Conservation (phyloP, 1,140 invertebrate genomes). For the Holcopasites calliopsidis region DNA sequence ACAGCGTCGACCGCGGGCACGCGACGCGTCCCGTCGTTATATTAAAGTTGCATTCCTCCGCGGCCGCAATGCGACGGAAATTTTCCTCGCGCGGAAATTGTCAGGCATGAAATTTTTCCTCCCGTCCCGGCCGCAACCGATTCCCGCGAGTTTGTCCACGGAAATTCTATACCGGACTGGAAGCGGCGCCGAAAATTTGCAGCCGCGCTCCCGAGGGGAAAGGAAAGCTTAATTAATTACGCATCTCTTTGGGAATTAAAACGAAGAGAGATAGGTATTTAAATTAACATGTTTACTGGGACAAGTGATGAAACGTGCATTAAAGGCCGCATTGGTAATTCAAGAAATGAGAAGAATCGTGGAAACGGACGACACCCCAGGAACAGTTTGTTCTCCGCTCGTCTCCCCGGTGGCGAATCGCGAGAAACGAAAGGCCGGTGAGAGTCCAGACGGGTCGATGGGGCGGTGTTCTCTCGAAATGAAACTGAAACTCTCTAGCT, state of each 20-base stretch:
- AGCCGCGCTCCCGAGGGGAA: no score
- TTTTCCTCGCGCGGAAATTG: slow-evolving; percentile 6
- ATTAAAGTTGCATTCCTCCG: slow-evolving; percentile 38
- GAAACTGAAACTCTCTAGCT: slow-evolving; percentile 27
- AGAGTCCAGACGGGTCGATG: slow-evolving; percentile 23
- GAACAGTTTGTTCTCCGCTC: background rate
- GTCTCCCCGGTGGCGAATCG: background rate
- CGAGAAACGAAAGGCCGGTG: slow-evolving; percentile 7
- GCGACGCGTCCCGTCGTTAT: slow-evolving; percentile 5
- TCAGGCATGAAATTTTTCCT: background rate
- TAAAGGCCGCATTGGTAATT: no score
- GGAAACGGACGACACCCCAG: background rate
- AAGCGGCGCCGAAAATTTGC: no score
- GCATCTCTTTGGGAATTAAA: no score
- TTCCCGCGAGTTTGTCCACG: background rate
- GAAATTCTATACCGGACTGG: no score
- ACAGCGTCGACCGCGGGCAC: slow-evolving; percentile 5
- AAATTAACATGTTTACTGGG: no score
- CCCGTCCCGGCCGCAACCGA: background rate
- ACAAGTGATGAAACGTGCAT: no score
- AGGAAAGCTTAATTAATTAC: no score
- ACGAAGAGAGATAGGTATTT: no score
- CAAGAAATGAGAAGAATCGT: background rate
- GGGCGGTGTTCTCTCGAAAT: slow-evolving; percentile 21
- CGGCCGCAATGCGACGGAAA: slow-evolving; percentile 17